These are phyloP conservation scores for Apamea sordens DNA, from an alignment of 2,888 invertebrate species.

Conservation along the genomic window DNA sequence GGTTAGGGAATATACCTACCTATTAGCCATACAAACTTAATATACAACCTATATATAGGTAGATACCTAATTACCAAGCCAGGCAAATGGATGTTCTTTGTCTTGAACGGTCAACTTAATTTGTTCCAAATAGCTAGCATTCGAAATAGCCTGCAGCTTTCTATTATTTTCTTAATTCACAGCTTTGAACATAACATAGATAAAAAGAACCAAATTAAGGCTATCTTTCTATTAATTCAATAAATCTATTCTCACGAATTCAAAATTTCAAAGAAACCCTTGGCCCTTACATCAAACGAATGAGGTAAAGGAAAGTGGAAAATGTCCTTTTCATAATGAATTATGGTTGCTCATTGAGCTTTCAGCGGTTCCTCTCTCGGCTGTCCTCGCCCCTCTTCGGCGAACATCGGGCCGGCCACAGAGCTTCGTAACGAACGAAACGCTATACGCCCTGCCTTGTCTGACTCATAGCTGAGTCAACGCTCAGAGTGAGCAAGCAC, in stretches of 20 bases:
- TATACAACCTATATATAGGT: background rate
- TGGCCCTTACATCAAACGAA: constrained; percentile 64
- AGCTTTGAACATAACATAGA: background rate
- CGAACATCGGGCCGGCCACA: constrained; percentile 71
- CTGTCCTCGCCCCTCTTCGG: constrained; percentile 75
- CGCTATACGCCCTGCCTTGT: constrained; percentile 71
- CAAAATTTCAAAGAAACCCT: constrained; percentile 58
- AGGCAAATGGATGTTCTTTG: background rate
- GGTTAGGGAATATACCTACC: constrained; percentile 12
- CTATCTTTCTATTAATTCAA: constrained; percentile 48
- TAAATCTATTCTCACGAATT: constrained; percentile 56
- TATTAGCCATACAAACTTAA: background rate
- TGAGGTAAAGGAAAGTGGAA: constrained; percentile 74
- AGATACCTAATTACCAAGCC: constrained; percentile 8
- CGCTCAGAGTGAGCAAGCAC: constrained; percentile 75
- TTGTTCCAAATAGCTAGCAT: background rate
- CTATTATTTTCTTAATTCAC: constrained; percentile 11
- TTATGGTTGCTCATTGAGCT: constrained; percentile 87
- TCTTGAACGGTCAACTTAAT: background rate
- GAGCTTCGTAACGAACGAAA: constrained; percentile 54
- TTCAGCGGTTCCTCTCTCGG: constrained; percentile 78
- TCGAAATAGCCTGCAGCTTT: background rate
- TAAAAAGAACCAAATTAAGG: constrained; percentile 18
- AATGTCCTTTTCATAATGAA: constrained; percentile 83
- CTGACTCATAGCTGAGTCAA: constrained; percentile 81